Evolutionary conservation across 2,888 invertebrate genomes (phyloP), one percentile per base, ranked within the genome.

Genomic region (Hyposoter didymator): DNA sequence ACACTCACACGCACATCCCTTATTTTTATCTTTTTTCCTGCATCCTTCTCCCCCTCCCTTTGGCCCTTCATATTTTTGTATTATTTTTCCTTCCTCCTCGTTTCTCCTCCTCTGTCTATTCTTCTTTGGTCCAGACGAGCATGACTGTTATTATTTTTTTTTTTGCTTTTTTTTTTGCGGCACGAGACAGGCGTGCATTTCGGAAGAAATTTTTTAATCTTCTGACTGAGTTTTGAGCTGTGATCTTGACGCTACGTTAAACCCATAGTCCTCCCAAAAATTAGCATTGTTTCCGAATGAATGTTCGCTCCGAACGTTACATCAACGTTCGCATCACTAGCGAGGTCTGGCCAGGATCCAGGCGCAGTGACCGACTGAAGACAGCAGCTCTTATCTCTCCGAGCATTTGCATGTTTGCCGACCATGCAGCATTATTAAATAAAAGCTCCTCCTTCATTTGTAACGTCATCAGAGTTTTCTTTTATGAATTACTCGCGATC

Each of bases 31-130:
- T 52, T 74, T 73, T 32, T 72, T 75, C 72, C 72, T 79, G 59
- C 67, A 62, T 82, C 39, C 35, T 47, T 35, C 14, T 64, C 12
- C 45, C 76, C 88, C 89, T 87, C 87, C 87, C 84, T 85, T 88
- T 87, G 87, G 84, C 75, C 82, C 28, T 17, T 47, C 66, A 45
- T 8, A 22, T 39, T 32, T 43, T 39, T 52, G 7, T 39, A 8
- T 32, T 67, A 14, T 22, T 64, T 59, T 52, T 47, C 73, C 47
- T 55, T 78, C 64, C 55, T 47, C 64, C 66, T 8, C 45, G 5
- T 35, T 70, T 67, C 64, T 59, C 64, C 59, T 28, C 12, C 7
- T 22, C 32, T 17, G 43, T 55, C 43, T 78, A 17, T 59, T 45
- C 45, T 55, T 55, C 45, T 47, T 52, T 47, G 52, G 39, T 76